phyloP scores from a whole-genome alignment of 1,140 invertebrate genomes.

The Leptestheria dahalacensis region DNA sequence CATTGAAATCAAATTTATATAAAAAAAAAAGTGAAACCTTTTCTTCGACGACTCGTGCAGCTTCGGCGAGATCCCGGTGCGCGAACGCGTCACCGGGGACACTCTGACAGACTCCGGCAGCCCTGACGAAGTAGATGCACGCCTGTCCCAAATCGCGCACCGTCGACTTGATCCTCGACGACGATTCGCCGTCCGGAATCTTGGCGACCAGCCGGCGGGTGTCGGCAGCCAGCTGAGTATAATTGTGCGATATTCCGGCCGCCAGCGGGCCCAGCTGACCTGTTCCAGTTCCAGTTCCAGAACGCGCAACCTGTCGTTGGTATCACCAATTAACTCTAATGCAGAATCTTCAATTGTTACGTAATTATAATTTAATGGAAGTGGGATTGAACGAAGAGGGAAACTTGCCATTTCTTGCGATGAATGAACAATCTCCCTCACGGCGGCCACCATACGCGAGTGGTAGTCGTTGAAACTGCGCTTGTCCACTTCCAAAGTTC shows the following conservation, averaged over 20 bases:
- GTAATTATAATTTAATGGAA: too few species aligned
- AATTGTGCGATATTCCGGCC: conserved; percentile 72
- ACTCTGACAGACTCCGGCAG: conserved; percentile 58
- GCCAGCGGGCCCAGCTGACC: conserved; percentile 50
- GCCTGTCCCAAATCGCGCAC: conserved; percentile 76
- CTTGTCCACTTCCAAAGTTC: background rate
- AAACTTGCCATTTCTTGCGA: conserved; percentile 77
- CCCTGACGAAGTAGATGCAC: conserved; percentile 60
- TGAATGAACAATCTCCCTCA: conserved; percentile 83
- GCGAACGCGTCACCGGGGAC: conserved; percentile 53
- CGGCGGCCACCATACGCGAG: conserved; percentile 82
- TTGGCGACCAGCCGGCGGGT: conserved; percentile 74
- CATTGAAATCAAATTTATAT: too few species aligned
- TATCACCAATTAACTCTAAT: too few species aligned
- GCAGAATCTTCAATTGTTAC: too few species aligned
- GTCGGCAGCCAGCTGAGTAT: conserved; percentile 69
- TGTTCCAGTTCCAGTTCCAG: conserved; percentile 56
- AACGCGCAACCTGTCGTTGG: too few species aligned
- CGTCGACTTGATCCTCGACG: conserved; percentile 48
- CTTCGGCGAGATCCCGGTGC: conserved; percentile 62
- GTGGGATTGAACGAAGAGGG: too few species aligned
- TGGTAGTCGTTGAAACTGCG: conserved; percentile 84
- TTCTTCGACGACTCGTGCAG: conserved; percentile 67
- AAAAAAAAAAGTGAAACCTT: too few species aligned
- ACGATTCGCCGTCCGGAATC: conserved; percentile 68